Evolutionary conservation across 2,113 vertebrate species (phyloP).

Genomic region (Cololabis saira): DNA sequence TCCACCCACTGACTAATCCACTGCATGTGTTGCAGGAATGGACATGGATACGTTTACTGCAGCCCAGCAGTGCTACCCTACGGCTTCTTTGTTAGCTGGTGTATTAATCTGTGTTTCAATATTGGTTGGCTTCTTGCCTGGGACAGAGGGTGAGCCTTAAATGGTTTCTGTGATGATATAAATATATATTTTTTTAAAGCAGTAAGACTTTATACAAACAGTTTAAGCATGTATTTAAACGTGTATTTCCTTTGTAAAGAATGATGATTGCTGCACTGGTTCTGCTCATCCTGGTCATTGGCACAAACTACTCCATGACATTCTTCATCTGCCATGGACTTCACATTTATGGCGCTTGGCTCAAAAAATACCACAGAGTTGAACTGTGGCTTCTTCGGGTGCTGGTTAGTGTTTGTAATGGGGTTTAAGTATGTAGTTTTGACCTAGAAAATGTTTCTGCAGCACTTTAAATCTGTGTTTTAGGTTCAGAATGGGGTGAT

Average conservation of each 20-base stretch:
- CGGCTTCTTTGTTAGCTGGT: conserved; percentile 78
- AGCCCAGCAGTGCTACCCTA: conserved; percentile 75
- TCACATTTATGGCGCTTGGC: conserved; percentile 72
- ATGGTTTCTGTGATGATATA: background rate
- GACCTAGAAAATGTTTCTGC: no score
- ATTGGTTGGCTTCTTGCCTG: conserved; percentile 80
- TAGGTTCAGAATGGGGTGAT: conserved; percentile 87
- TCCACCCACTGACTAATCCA: background rate
- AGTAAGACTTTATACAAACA: background rate
- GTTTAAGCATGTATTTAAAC: background rate
- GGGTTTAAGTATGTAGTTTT: background rate
- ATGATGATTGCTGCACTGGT: conserved; percentile 55
- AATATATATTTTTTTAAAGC: no score
- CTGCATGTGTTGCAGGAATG: conserved; percentile 60
- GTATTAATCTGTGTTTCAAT: conserved; percentile 76
- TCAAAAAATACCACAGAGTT: conserved; percentile 77
- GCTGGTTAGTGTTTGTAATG: conserved; percentile 79
- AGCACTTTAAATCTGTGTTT: background rate
- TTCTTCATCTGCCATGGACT: conserved; percentile 80
- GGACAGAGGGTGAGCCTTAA: conserved; percentile 75
- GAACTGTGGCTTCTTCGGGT: conserved; percentile 85
- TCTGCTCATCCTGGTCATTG: conserved; percentile 78
- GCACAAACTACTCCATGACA: conserved; percentile 73
- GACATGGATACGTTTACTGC: conserved; percentile 78
- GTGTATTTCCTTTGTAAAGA: conserved; percentile 24